These are phyloP conservation scores for Drosophila leonis DNA, from an alignment of 2,888 invertebrate genomes.

Conservation along the genomic window DNA sequence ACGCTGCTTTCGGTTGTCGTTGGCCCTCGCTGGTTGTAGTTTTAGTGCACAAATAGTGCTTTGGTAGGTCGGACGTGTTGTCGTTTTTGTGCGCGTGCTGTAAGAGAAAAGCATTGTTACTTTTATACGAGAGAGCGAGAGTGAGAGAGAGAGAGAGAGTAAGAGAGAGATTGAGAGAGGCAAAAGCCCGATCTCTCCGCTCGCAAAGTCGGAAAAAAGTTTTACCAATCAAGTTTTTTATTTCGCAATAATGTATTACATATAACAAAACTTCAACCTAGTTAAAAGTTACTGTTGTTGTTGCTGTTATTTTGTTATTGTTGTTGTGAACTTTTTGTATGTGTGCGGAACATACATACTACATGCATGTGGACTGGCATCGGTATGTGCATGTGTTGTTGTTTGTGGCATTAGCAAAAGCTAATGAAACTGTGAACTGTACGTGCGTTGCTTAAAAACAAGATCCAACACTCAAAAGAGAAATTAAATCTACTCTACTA, in stretches of 20 bases:
- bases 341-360: constrained; percentile 49
- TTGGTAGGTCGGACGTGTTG: constrained; percentile 54
- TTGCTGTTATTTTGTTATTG: constrained; percentile 58
- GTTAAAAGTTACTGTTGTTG: constrained; percentile 77
- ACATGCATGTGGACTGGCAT: constrained; percentile 48
- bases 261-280: constrained; percentile 79
- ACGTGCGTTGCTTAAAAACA: constrained; percentile 64
- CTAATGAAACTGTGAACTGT: constrained; percentile 68
- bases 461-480: constrained; percentile 45
- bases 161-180: constrained; percentile 40
- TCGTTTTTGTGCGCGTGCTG: constrained; percentile 50
- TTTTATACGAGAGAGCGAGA: constrained; percentile 40
- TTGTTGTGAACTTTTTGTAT: constrained; percentile 63
- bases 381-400: constrained; percentile 52
- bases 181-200: constrained; percentile 63
- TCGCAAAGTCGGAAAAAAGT: constrained; percentile 73
- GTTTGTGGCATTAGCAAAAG: constrained; percentile 61
- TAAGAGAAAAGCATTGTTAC: constrained; percentile 49
- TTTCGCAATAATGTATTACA: constrained; percentile 80
- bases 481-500: constrained; percentile 40
- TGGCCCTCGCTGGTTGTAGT: constrained; percentile 38
- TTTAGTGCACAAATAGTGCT: constrained; percentile 65
- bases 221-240: constrained; percentile 81
- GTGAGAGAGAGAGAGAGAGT: constrained; percentile 27
- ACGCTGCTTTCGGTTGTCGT: background rate